These are phyloP conservation scores for Thereuonema tuberculata DNA, from an alignment of 1,140 invertebrate genomes.

Conservation along the genomic window DNA sequence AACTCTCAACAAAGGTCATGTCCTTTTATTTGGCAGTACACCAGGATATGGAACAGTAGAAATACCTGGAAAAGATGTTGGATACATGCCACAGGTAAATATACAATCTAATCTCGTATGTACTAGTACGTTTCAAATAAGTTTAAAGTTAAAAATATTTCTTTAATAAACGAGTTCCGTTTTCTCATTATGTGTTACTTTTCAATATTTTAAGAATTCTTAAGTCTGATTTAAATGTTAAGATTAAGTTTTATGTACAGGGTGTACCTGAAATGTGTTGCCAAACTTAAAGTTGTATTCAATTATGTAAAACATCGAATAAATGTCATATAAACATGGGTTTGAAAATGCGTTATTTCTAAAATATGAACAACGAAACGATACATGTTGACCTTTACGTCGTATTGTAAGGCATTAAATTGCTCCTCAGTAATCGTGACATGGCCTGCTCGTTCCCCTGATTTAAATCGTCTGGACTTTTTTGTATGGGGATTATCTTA, in stretches of 20 bases:
- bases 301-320: no score
- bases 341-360: no score
- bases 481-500: no score
- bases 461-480: no score
- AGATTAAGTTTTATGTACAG: neutral
- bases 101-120: neutral
- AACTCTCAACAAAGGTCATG: slow-evolving; percentile 63
- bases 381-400: no score
- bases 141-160: neutral
- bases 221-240: neutral
- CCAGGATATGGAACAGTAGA: slow-evolving; percentile 60
- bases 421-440: no score
- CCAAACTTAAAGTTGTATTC: no score
- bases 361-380: no score
- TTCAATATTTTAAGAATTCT: neutral
- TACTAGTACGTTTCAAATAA: neutral
- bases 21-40: slow-evolving; percentile 68
- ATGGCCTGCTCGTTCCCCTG: no score
- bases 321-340: no score
- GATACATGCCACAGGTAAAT: slow-evolving; percentile 58
- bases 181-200: neutral
- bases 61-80: slow-evolving; percentile 69
- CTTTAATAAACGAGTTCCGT: neutral
- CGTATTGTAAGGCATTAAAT: no score
- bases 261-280: no score